A percentile compares a stretch with the other conserved stretches of the same genome.
phyloP scores from a whole-genome alignment of 2,888 invertebrate genomes.

The Drosophila sordidula region DNA sequence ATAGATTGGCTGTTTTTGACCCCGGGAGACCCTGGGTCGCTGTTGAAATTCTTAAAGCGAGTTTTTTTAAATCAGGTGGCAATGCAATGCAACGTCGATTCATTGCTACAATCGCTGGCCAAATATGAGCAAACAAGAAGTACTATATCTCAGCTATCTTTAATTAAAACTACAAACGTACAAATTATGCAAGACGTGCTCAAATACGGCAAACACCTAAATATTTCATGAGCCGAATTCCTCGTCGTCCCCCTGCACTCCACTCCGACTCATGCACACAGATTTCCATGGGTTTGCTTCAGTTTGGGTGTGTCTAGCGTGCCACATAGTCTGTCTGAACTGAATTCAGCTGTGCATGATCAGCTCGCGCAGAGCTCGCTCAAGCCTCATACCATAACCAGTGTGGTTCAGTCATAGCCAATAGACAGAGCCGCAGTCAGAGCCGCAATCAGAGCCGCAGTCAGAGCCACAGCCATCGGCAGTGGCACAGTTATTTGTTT shows the following conservation, averaged over 20 bases:
- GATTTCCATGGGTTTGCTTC: slow-evolving; percentile 14
- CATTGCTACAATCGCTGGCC: slow-evolving; percentile 32
- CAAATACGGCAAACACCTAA: slow-evolving; percentile 81
- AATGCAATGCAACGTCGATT: slow-evolving; percentile 12
- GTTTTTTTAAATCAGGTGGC: slow-evolving; percentile 38
- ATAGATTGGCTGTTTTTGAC: slow-evolving; percentile 31
- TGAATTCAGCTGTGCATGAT: slow-evolving; percentile 61
- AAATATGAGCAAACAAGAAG: slow-evolving; percentile 59
- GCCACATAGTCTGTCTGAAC: slow-evolving; percentile 44
- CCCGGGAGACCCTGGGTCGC: slow-evolving; percentile 24
- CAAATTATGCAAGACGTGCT: slow-evolving; percentile 78
- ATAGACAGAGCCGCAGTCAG: slow-evolving; percentile 1
- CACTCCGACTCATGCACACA: slow-evolving; percentile 12
- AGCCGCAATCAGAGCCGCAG: slow-evolving; percentile 7
- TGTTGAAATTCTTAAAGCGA: slow-evolving; percentile 8
- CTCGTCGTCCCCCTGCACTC: slow-evolving; percentile 27
- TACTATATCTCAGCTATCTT: slow-evolving; percentile 66
- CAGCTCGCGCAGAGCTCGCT: slow-evolving; percentile 56
- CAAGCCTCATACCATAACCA: slow-evolving; percentile 17
- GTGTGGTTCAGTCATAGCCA: slow-evolving; percentile 9
- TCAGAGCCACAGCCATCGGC: slow-evolving; percentile 52
- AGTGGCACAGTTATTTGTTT: slow-evolving; percentile 65
- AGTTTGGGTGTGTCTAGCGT: slow-evolving; percentile 54
- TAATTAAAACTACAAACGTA: slow-evolving; percentile 76
- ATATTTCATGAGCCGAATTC: slow-evolving; percentile 72